Evolutionary conservation across 2,797 vertebrate species (phyloP), one percentile per base, ranked within the genome.

Genomic region (Gorsachius magnificus): DNA sequence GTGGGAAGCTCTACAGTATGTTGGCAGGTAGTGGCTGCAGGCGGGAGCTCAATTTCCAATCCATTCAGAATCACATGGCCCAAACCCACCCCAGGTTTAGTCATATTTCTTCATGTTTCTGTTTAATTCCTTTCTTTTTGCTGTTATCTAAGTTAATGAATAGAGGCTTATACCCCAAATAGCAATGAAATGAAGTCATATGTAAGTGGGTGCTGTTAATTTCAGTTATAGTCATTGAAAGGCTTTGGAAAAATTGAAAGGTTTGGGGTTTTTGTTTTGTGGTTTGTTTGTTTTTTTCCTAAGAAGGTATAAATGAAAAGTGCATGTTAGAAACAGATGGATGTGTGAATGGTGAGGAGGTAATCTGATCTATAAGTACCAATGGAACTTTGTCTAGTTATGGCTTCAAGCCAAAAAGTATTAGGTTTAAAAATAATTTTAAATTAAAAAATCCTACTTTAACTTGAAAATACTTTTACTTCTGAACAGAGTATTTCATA

Each of bases 101-200:
- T 90, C 50, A 35, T 90, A 56, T 83, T 93, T 93, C 70, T 90
- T 25, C 58, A 66, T 13, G 31, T 84, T 90, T 95, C 74, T 93
- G 24, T 70, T 61, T 61, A 71, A 75, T 92, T 83, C 48, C 36
- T 89, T 80, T 28, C 25, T 85, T 71, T 41, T 82, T 84, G n/a
- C 74, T 90, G 60, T 74, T 48, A 36, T 71, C 81, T 66, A 8
- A 85, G 54, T 83, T 64, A 29, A 9, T 35, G 78, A 87, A 89
- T 29, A 13, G 48, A 90, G 65, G 38, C 20, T 87, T 85, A 16
- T 35, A 35, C 85, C 51, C 71, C 75, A 87, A 83, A 65, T 21
- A 80, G 65, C 70, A 90, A 35, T 81, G 68, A 83, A 96, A 61
- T 75, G 26, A 92, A 95, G 66, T 74, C 77, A 64, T 68, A 36